Conservation (phyloP, 2,113 vertebrate genomes). For the Spea bombifrons region DNA sequence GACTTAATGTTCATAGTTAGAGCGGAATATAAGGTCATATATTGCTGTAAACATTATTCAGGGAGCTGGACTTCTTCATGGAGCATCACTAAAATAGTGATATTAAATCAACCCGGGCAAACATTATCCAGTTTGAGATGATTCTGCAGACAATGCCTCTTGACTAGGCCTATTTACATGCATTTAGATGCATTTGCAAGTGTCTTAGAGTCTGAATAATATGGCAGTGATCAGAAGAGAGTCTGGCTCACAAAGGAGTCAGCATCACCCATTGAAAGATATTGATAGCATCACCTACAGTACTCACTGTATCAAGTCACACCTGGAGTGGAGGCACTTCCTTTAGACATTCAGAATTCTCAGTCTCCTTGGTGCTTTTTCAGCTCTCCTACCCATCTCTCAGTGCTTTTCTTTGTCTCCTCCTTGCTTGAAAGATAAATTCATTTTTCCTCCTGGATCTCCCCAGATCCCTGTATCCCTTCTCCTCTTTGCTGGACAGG, state of each 20-base stretch:
- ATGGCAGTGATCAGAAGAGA: neutral
- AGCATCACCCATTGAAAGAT: neutral
- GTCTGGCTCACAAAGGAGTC: neutral
- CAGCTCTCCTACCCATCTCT: conserved; percentile 16
- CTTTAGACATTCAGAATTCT: neutral
- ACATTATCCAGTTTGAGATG: neutral
- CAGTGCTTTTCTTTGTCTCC: conserved; percentile 38
- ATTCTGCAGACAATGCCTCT: too few relatives aligned
- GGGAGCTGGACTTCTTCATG: neutral
- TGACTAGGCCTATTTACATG: too few relatives aligned
- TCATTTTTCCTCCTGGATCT: conserved; percentile 7
- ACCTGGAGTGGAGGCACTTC: neutral
- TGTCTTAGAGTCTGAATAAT: neutral
- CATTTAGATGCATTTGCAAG: neutral
- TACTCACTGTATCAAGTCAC: neutral
- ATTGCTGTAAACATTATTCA: too few relatives aligned
- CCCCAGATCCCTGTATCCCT: neutral
- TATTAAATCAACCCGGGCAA: neutral
- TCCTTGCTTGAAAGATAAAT: conserved; percentile 27
- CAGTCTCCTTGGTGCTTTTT: neutral
- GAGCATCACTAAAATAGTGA: neutral
- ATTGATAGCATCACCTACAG: neutral
- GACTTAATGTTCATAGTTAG: too few relatives aligned
- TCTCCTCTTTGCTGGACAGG: conserved; percentile 8
- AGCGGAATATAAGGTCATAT: too few relatives aligned